These are phyloP conservation scores for Acrobasis suavella DNA, from an alignment of 2,888 invertebrate species.

Conservation along the genomic window DNA sequence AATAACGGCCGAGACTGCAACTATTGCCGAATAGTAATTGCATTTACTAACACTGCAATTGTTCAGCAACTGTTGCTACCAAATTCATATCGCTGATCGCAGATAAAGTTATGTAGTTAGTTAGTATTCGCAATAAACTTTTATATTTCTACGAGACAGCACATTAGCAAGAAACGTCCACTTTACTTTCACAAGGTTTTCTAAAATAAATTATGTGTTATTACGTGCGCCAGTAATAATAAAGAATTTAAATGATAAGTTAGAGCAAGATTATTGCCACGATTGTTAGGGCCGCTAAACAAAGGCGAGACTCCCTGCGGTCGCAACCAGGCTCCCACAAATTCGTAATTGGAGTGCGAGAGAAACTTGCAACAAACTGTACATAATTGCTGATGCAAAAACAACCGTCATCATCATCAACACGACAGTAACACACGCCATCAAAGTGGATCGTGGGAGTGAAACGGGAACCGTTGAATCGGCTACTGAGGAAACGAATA, in stretches of 20 bases:
- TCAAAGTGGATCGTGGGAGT: conserved; percentile 78
- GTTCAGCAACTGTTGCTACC: no score
- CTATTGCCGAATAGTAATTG: conserved; percentile 10
- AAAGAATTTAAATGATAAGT: conserved; percentile 50
- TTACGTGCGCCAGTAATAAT: conserved; percentile 43
- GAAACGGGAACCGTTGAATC: conserved; percentile 73
- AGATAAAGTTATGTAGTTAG: no score
- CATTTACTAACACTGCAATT: not conserved
- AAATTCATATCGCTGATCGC: no score
- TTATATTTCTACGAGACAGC: not conserved
- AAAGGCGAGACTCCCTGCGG: conserved; percentile 64
- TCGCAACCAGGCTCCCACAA: conserved; percentile 61
- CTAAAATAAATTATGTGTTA: conserved; percentile 58
- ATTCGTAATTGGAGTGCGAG: conserved; percentile 73
- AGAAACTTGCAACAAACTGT: conserved; percentile 74
- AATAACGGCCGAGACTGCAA: conserved; percentile 38
- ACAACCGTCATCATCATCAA: conserved; percentile 71
- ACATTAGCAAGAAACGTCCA: conserved; percentile 10
- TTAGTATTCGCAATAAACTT: not conserved
- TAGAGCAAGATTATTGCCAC: conserved; percentile 53
- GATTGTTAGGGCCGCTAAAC: conserved; percentile 66
- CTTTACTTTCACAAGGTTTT: conserved; percentile 48
- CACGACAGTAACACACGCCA: conserved; percentile 72
- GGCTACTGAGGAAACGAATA: conserved; percentile 66
- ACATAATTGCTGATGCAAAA: conserved; percentile 79